Conservation (phyloP, 1,140 invertebrate species). For the Pararge aegeria region DNA sequence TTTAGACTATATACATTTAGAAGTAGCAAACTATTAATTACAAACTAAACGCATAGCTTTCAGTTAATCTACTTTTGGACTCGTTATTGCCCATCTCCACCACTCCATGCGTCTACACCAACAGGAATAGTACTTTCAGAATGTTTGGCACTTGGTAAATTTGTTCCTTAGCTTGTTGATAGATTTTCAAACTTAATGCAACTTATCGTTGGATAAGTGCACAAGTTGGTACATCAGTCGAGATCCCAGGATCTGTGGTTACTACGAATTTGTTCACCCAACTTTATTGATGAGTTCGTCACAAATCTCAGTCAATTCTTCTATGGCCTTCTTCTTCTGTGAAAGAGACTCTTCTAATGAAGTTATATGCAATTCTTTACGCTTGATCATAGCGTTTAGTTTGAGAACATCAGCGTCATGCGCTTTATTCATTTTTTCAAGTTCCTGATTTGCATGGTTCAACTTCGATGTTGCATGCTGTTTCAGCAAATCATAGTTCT, state of each 20-base stretch:
- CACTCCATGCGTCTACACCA: too few relatives aligned
- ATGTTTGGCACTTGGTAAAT: conserved; percentile 50
- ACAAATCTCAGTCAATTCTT: conserved; percentile 88
- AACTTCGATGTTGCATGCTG: conserved; percentile 74
- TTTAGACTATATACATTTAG: too few relatives aligned
- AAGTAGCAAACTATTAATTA: too few relatives aligned
- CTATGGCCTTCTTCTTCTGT: conserved; percentile 88
- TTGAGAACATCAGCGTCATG: conserved; percentile 85
- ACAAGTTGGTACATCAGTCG: conserved; percentile 43
- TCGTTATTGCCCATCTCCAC: too few relatives aligned
- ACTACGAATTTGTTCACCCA: conserved; percentile 43
- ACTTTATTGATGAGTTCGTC: conserved; percentile 88
- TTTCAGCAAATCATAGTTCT: conserved; percentile 71
- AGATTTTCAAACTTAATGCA: conserved; percentile 43
- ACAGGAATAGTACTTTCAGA: neutral
- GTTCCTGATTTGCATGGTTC: conserved; percentile 82
- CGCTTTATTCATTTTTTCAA: conserved; percentile 83
- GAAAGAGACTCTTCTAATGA: conserved; percentile 85
- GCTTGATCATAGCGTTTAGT: conserved; percentile 86
- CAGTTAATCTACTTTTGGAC: too few relatives aligned
- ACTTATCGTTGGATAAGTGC: conserved; percentile 57
- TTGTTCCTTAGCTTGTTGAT: conserved; percentile 10
- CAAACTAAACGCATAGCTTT: too few relatives aligned
- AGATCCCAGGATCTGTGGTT: conserved; percentile 47
- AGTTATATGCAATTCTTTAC: conserved; percentile 85